A percentile compares a stretch with the other conserved stretches of the same genome.
These are phyloP conservation scores for Dasysyrphus albostriatus DNA, from an alignment of 2,888 invertebrate species.

Conservation along the genomic window DNA sequence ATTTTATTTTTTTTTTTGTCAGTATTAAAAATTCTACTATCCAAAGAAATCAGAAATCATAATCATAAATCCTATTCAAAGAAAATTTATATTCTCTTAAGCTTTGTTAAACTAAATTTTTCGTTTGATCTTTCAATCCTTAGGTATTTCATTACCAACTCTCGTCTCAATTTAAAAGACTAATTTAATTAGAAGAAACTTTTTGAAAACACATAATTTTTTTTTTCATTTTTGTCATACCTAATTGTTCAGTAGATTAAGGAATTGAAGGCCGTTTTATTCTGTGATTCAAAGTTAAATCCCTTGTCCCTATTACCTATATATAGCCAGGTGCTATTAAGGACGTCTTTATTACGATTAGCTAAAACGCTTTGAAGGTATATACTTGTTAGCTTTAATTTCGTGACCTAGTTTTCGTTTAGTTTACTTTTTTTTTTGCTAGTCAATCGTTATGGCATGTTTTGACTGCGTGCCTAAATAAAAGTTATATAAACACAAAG, in stretches of 20 bases:
- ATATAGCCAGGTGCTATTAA: neutral
- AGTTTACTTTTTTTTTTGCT: constrained; percentile 18
- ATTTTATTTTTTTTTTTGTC: no score
- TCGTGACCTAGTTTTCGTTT: constrained; percentile 50
- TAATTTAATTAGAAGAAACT: neutral
- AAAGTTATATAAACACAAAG: constrained; percentile 15
- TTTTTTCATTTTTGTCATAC: neutral
- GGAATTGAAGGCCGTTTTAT: neutral
- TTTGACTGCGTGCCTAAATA: constrained; percentile 46
- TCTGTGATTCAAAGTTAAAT: neutral
- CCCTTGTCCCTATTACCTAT: neutral
- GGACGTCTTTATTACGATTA: neutral
- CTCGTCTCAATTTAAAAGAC: neutral
- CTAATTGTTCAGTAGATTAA: neutral
- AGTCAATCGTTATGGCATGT: constrained; percentile 34
- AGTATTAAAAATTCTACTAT: no score
- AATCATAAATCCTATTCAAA: no score
- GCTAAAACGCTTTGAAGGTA: constrained; percentile 13
- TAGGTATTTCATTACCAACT: neutral
- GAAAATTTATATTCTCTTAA: no score
- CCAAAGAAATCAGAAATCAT: no score
- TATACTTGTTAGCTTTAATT: constrained; percentile 24
- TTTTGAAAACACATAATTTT: neutral
- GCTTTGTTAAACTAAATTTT: neutral
- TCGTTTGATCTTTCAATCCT: neutral